Conservation (phyloP, 2,888 invertebrate genomes). For the Euzophera pinguis region DNA sequence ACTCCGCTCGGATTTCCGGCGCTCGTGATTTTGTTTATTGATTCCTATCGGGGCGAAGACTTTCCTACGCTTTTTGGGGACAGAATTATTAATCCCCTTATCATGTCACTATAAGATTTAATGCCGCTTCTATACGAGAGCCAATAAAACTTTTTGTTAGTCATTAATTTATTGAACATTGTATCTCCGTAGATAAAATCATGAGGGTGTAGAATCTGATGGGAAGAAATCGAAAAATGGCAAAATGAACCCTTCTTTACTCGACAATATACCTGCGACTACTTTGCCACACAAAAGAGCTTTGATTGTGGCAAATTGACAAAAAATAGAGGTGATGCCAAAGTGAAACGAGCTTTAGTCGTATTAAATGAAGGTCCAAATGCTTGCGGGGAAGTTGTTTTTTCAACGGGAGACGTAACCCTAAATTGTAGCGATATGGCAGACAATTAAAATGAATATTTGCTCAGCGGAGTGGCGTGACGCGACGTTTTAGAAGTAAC, state of each 20-base stretch:
- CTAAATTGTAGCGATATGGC: slow-evolving; percentile 29
- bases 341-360: slow-evolving; percentile 1
- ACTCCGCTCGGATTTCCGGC: slow-evolving; percentile 77
- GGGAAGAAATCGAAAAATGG: slow-evolving; percentile 3
- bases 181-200: slow-evolving; percentile 15
- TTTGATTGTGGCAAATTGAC: slow-evolving; percentile 31
- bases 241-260: slow-evolving; percentile 12
- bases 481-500: slow-evolving; percentile 58
- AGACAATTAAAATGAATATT: slow-evolving; percentile 62
- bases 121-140: slow-evolving; percentile 42
- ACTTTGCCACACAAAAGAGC: slow-evolving; percentile 44
- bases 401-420: slow-evolving; percentile 31
- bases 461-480: slow-evolving; percentile 48
- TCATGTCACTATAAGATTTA: slow-evolving; percentile 62
- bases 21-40: slow-evolving; percentile 78
- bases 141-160: slow-evolving; percentile 42
- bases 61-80: slow-evolving; percentile 48
- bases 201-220: slow-evolving; percentile 15
- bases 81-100: slow-evolving; percentile 66
- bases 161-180: slow-evolving; percentile 22
- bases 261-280: slow-evolving; percentile 50
- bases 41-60: slow-evolving; percentile 60
- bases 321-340: not conserved
- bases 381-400: slow-evolving; percentile 12
- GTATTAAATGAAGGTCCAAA: not conserved